Percentiles rank a stretch among this genome's conserved stretches.
phyloP scores from a whole-genome alignment of 2,888 invertebrate genomes.

The Metacarcinus magister region DNA sequence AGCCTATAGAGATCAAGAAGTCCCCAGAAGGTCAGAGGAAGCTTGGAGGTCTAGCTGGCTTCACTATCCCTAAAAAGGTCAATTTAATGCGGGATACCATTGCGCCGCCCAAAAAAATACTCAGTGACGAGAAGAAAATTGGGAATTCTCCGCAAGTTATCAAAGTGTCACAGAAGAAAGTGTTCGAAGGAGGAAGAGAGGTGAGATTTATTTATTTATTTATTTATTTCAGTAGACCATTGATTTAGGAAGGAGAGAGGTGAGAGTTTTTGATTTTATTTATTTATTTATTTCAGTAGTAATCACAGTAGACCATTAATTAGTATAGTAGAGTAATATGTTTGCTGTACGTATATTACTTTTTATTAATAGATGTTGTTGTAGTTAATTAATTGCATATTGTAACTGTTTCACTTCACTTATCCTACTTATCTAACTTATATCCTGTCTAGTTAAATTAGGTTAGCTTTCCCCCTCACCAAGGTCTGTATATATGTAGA shows the following conservation, averaged over 20 bases:
- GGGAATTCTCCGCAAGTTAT: not conserved
- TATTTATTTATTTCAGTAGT: too few relatives aligned
- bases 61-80: not conserved
- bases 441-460: too few relatives aligned
- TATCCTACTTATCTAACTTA: too few relatives aligned
- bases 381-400: too few relatives aligned
- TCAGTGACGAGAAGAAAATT: constrained; percentile 63
- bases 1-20: not conserved
- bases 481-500: not conserved
- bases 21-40: not conserved
- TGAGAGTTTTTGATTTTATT: too few relatives aligned
- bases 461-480: too few relatives aligned
- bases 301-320: too few relatives aligned
- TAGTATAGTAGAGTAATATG: too few relatives aligned
- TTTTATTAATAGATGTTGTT: too few relatives aligned
- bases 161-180: constrained; percentile 51
- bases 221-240: not conserved
- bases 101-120: not conserved
- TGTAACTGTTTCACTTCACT: too few relatives aligned
- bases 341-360: too few relatives aligned
- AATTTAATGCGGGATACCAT: not conserved
- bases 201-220: constrained; percentile 27
- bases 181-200: constrained; percentile 56
- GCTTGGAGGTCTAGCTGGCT: not conserved
- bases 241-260: not conserved